These are phyloP conservation scores for Lamprologus callipterus DNA, from an alignment of 2,113 vertebrate species.

Conservation along the genomic window DNA sequence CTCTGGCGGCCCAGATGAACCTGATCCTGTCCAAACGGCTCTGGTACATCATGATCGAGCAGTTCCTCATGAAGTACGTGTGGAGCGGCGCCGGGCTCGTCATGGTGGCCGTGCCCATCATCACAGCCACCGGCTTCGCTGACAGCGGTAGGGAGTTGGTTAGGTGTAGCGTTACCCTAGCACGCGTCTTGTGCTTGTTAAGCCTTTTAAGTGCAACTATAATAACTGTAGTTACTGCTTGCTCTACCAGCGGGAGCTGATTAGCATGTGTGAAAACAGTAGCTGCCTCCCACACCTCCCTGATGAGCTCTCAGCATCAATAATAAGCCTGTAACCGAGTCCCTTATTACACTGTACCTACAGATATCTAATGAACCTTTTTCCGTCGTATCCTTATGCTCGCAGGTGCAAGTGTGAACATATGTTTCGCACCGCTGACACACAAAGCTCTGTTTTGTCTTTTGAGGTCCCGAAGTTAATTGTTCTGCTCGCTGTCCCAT, in stretches of 20 bases:
- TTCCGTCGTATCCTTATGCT: background rate
- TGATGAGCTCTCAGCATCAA: background rate
- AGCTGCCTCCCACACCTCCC: background rate
- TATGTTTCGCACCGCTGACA: background rate
- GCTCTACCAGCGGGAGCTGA: background rate
- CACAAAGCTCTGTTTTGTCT: background rate
- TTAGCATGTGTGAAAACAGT: conserved; percentile 2
- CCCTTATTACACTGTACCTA: background rate
- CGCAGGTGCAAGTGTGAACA: background rate
- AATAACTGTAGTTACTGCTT: background rate
- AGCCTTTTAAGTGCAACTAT: background rate
- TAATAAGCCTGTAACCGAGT: background rate
- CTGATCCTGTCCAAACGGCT: conserved; percentile 94
- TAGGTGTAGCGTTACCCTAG: background rate
- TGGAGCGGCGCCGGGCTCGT: conserved; percentile 93
- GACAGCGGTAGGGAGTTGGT: conserved; percentile 79
- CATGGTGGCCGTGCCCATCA: conserved; percentile 98
- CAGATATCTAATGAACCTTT: background rate
- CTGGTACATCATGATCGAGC: conserved; percentile 98
- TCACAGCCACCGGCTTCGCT: conserved; percentile 93
- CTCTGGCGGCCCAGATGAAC: conserved; percentile 90
- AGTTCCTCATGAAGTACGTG: conserved; percentile 99
- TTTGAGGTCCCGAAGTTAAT: background rate
- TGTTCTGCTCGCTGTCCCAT: background rate
- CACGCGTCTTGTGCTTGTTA: background rate